Percentiles rank a stretch among this genome's conserved stretches.
phyloP scores from a whole-genome alignment of 2,797 vertebrate genomes.

The Echiichthys vipera region DNA sequence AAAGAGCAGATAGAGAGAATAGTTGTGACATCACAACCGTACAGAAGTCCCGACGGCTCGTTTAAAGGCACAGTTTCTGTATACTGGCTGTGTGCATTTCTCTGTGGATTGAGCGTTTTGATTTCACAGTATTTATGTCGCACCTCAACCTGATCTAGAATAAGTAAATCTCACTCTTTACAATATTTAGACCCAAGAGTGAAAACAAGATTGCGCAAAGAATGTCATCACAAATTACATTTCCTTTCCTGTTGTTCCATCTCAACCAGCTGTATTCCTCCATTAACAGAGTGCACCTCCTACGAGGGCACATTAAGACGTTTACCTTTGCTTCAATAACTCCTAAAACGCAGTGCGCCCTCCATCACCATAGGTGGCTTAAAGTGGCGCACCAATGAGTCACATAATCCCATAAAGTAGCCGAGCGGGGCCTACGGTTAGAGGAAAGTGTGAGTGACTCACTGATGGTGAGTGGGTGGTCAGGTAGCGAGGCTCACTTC shows the following conservation, averaged over 20 bases:
- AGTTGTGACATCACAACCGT: too few species aligned
- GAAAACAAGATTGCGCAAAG: neutral
- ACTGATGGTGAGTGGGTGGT: conserved; percentile 78
- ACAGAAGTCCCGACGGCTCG: too few species aligned
- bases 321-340: conserved; percentile 9
- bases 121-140: too few species aligned
- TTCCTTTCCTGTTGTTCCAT: neutral
- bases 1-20: too few species aligned
- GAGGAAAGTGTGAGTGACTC: conserved; percentile 68
- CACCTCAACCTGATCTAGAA: too few species aligned
- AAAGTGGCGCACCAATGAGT: conserved; percentile 57
- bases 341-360: conserved; percentile 17
- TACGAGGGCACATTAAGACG: neutral
- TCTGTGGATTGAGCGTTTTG: too few species aligned
- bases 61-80: too few species aligned
- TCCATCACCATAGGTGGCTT: conserved; percentile 47
- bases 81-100: too few species aligned
- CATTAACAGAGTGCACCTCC: neutral
- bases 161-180: too few species aligned
- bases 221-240: too few species aligned
- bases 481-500: conserved; percentile 73
- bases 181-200: neutral
- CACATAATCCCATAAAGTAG: conserved; percentile 46
- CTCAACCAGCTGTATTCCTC: conserved; percentile 11
- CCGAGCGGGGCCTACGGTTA: conserved; percentile 19